Evolutionary conservation across 2,797 vertebrate genomes (phyloP), one percentile per base, ranked within the genome.

Genomic region (Catharus ustulatus): DNA sequence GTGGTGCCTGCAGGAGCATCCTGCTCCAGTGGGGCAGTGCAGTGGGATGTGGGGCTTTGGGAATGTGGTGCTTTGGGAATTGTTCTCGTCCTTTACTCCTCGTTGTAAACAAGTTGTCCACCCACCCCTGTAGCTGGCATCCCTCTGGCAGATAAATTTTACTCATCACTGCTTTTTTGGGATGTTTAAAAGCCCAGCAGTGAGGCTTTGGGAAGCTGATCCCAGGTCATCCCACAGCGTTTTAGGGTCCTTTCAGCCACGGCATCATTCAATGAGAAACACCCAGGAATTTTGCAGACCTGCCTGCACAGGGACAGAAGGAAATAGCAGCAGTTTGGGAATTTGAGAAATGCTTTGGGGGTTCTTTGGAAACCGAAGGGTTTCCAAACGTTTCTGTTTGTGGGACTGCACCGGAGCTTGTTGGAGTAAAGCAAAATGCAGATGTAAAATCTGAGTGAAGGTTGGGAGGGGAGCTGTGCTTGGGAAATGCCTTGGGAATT

Each of bases 221-320:
- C 51, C 51, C 52, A 2, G 23, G 5, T 61, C 15, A 27, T 46
- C 46, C 67, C 22, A 0, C 40, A 26, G n/a, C 2, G 0, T 62
- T 68, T 21, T 0, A 1, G 38, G 42, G 4, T 66, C 68, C 32
- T 57, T 43, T 48, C 3, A 8, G 32, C 21, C 66, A 2, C 4
- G 0, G 1, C 36, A 4, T 52, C n/a, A 0, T 12, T 27, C 26
- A 21, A 1, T 10, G 55, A 48, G 30, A 52, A 36, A 83, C 62
- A 23, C 3, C 5, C 38, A 3, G 73, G 58, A 62, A 13, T 18
- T 34, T 16, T 55, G 36, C 43, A 77, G 45, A 24, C 22, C 19
- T 22, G 29, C 49, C 62, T 26, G 51, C 12, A 0, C 42, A 3
- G 20, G 5, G 38, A 5, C 7, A 7, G 29, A 43, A 46, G 9